A percentile compares a stretch with the other conserved stretches of the same genome.
Evolutionary conservation across 2,797 vertebrate genomes (phyloP).

Genomic region (Coendou prehensilis): DNA sequence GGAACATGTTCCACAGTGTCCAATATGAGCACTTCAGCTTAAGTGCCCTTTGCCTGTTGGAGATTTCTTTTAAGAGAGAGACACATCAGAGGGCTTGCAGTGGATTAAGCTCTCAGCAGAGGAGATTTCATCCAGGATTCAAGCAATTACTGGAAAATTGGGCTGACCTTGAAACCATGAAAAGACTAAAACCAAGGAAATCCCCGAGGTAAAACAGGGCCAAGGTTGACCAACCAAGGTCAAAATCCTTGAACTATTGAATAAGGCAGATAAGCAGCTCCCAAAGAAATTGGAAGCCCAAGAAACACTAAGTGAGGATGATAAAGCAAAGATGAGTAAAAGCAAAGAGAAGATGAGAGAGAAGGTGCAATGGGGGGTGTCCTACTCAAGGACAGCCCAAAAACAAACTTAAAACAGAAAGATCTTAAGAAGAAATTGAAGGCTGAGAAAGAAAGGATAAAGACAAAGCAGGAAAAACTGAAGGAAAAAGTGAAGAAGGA

Average conservation of each 20-base stretch:
- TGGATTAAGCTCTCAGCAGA: slow-evolving; percentile 95
- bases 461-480: slow-evolving; percentile 85
- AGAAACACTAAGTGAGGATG: slow-evolving; percentile 96
- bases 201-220: slow-evolving; percentile 89
- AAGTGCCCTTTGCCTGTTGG: slow-evolving; percentile 98
- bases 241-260: slow-evolving; percentile 93
- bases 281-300: slow-evolving; percentile 94
- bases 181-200: slow-evolving; percentile 89
- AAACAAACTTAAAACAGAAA: slow-evolving; percentile 93
- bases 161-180: slow-evolving; percentile 96
- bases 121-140: slow-evolving; percentile 97
- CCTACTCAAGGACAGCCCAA: slow-evolving; percentile 88
- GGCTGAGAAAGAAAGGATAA: slow-evolving; percentile 85
- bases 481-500: slow-evolving; percentile 90
- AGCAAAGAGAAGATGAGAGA: slow-evolving; percentile 97
- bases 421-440: slow-evolving; percentile 93
- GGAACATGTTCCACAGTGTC: slow-evolving; percentile 92
- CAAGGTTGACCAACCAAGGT: slow-evolving; percentile 95
- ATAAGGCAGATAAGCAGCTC: slow-evolving; percentile 94
- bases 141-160: slow-evolving; percentile 97
- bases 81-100: slow-evolving; percentile 93
- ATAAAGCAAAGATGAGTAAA: slow-evolving; percentile 95
- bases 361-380: slow-evolving; percentile 90
- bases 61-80: slow-evolving; percentile 97
- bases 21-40: slow-evolving; percentile 98